phyloP scores from a whole-genome alignment of 2,888 invertebrate species.

The Drosophila greeni region DNA sequence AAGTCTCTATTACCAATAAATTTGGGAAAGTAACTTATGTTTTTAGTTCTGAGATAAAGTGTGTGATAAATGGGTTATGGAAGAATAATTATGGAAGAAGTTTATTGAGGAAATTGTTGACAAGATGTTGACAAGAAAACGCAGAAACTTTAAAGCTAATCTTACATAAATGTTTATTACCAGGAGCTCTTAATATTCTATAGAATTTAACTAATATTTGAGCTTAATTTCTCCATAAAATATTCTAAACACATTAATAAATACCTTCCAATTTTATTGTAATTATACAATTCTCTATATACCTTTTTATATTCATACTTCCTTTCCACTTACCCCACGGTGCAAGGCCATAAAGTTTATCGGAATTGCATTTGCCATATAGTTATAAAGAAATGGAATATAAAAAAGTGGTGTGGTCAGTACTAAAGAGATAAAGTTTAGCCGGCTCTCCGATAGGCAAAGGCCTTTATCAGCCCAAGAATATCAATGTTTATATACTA shows the following conservation, averaged over 20 bases:
- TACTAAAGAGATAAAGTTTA: slow-evolving; percentile 34
- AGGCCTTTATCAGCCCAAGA: slow-evolving; percentile 25
- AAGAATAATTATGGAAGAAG: neutral
- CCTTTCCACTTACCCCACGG: slow-evolving; percentile 4
- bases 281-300: neutral
- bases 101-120: neutral
- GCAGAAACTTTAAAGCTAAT: too few relatives aligned
- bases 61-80: too few relatives aligned
- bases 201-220: neutral
- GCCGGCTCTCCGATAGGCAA: slow-evolving; percentile 12
- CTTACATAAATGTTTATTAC: too few relatives aligned
- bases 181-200: neutral
- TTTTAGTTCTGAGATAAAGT: neutral
- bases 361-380: slow-evolving; percentile 31
- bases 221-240: neutral
- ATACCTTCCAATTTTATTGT: neutral
- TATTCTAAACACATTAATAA: neutral
- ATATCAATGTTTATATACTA: slow-evolving; percentile 37
- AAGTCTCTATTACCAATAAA: slow-evolving; percentile 4
- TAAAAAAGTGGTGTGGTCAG: slow-evolving; percentile 28
- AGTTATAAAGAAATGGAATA: slow-evolving; percentile 34
- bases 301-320: neutral
- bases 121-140: too few relatives aligned
- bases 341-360: slow-evolving; percentile 26
- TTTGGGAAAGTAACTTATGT: neutral